phyloP scores from a whole-genome alignment of 2,888 invertebrate species.

The Pammene aurita region DNA sequence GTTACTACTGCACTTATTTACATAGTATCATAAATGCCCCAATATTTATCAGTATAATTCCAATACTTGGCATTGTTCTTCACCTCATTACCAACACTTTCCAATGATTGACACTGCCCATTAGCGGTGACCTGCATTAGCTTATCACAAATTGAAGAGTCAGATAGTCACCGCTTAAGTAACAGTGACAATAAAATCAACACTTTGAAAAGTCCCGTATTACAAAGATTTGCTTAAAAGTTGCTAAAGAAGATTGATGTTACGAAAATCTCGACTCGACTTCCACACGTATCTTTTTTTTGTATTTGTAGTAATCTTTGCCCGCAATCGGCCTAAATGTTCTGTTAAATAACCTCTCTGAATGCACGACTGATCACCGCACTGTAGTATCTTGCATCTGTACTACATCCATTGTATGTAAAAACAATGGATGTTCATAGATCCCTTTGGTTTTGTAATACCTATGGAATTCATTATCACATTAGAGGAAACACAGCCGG shows the following conservation, averaged over 20 bases:
- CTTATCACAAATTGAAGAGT: no score
- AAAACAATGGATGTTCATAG: slow-evolving; percentile 25
- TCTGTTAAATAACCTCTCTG: slow-evolving; percentile 43
- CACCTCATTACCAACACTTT: no score
- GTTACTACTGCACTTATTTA: no score
- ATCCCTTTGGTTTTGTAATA: slow-evolving; percentile 18
- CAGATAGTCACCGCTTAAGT: no score
- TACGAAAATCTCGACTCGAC: slow-evolving; percentile 24
- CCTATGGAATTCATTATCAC: background rate
- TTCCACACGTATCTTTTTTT: slow-evolving; percentile 24
- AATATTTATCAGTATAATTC: no score
- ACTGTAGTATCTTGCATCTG: slow-evolving; percentile 40
- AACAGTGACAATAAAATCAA: no score
- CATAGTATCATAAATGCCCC: no score
- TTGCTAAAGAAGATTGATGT: slow-evolving; percentile 16
- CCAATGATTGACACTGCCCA: no score
- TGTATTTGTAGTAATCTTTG: slow-evolving; percentile 21
- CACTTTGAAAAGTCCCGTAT: no score
- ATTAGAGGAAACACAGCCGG: no score
- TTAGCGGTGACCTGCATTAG: no score
- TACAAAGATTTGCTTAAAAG: background rate
- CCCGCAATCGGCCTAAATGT: slow-evolving; percentile 35
- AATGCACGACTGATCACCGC: slow-evolving; percentile 46
- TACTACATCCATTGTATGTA: slow-evolving; percentile 35
- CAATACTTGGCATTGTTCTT: no score